A percentile compares a stretch with the other conserved stretches of the same genome.
These are phyloP conservation scores for Dorcus hopei DNA, from an alignment of 2,888 invertebrate species.

Conservation along the genomic window DNA sequence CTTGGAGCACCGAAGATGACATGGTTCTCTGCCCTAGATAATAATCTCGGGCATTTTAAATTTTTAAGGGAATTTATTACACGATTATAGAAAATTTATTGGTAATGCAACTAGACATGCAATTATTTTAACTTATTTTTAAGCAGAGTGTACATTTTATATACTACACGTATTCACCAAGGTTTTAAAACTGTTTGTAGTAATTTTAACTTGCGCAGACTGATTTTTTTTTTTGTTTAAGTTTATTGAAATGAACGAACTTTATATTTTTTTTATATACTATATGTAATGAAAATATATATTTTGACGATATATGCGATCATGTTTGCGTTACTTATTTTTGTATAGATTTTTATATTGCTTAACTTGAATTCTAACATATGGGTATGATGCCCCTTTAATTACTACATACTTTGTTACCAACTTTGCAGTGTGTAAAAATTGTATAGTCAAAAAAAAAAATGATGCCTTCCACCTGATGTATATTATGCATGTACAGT, in stretches of 20 bases:
- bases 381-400: background rate
- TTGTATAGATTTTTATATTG: no score
- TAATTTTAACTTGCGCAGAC: background rate
- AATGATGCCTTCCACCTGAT: conserved; percentile 13
- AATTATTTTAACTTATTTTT: background rate
- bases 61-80: conserved; percentile 2
- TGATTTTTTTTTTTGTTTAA: background rate
- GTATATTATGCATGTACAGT: conserved; percentile 5
- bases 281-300: background rate
- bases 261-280: background rate
- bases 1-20: conserved; percentile 68
- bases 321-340: no score
- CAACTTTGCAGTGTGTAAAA: background rate
- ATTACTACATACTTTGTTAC: background rate
- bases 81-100: background rate
- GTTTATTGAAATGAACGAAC: background rate
- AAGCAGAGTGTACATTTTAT: background rate
- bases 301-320: background rate
- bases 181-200: background rate
- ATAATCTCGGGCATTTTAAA: conserved; percentile 17
- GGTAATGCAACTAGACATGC: background rate
- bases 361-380: no score
- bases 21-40: conserved; percentile 42
- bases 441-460: conserved; percentile 9
- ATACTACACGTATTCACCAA: background rate